Evolutionary conservation across 1,140 invertebrate genomes (phyloP).

Genomic region (Steinernema feltiae): DNA sequence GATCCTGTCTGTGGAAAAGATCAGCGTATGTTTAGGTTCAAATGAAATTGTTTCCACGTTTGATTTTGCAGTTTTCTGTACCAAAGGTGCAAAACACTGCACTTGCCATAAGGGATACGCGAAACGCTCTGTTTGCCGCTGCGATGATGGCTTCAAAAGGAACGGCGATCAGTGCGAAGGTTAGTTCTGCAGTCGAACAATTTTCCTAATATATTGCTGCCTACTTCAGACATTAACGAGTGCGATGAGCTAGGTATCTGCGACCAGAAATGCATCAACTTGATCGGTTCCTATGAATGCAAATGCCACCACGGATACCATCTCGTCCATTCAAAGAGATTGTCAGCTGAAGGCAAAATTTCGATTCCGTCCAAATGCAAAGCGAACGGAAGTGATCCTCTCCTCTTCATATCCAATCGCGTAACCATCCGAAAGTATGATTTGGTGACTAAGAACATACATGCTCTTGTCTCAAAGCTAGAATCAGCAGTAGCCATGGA

Average conservation of each 20-base stretch:
- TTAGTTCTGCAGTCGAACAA: neutral
- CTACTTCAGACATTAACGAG: slow-evolving; percentile 79
- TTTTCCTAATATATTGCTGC: no score
- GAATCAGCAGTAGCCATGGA: slow-evolving; percentile 57
- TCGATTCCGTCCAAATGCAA: slow-evolving; percentile 37
- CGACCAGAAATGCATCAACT: slow-evolving; percentile 68
- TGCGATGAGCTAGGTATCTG: slow-evolving; percentile 76
- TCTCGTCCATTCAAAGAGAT: slow-evolving; percentile 65
- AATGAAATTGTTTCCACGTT: slow-evolving; percentile 19
- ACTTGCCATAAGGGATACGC: slow-evolving; percentile 34
- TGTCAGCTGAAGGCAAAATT: neutral
- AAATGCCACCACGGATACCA: slow-evolving; percentile 78
- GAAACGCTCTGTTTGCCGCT: no score
- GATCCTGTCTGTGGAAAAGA: slow-evolving; percentile 15
- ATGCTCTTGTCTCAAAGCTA: neutral
- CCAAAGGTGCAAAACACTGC: slow-evolving; percentile 28
- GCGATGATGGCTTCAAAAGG: no score
- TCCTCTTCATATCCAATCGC: slow-evolving; percentile 54
- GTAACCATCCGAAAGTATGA: slow-evolving; percentile 38
- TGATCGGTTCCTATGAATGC: slow-evolving; percentile 84
- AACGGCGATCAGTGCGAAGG: neutral
- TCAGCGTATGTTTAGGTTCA: slow-evolving; percentile 15
- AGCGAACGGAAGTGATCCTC: slow-evolving; percentile 50
- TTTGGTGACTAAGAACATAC: neutral
- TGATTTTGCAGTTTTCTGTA: slow-evolving; percentile 6